Evolutionary conservation across 2,113 vertebrate species (phyloP).

Genomic region (Hyperoodon ampullatus): DNA sequence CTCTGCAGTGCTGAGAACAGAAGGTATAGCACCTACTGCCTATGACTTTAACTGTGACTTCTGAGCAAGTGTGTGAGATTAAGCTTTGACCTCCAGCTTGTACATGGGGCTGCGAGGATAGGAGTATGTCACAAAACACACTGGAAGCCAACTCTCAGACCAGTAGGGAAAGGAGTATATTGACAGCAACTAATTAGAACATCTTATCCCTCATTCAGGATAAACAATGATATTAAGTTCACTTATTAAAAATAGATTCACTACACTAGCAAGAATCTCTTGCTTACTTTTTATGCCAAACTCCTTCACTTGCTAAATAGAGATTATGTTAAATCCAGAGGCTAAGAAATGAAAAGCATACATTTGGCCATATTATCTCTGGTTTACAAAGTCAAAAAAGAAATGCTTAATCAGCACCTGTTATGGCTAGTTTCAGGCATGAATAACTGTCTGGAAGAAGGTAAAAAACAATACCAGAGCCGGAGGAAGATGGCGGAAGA

Average conservation of each 20-base stretch:
- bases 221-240: background rate
- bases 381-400: background rate
- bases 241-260: slow-evolving; percentile 10
- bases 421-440: background rate
- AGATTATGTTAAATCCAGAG: slow-evolving; percentile 20
- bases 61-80: background rate
- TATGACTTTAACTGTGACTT: background rate
- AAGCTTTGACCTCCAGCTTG: background rate
- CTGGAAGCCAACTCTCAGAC: background rate
- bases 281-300: background rate
- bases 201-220: background rate
- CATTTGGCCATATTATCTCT: background rate
- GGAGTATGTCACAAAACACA: background rate
- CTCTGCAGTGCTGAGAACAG: background rate
- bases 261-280: background rate
- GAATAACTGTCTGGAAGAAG: background rate
- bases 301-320: background rate
- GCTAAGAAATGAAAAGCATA: background rate
- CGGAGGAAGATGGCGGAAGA: no score
- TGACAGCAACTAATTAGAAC: slow-evolving; percentile 3
- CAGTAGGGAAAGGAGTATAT: background rate
- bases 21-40: background rate
- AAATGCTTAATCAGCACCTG: background rate
- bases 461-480: background rate
- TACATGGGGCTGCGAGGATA: background rate